Evolutionary conservation across 2,113 vertebrate genomes (phyloP), one percentile per base, ranked within the genome.

Genomic region (Copsychus sechellarum): DNA sequence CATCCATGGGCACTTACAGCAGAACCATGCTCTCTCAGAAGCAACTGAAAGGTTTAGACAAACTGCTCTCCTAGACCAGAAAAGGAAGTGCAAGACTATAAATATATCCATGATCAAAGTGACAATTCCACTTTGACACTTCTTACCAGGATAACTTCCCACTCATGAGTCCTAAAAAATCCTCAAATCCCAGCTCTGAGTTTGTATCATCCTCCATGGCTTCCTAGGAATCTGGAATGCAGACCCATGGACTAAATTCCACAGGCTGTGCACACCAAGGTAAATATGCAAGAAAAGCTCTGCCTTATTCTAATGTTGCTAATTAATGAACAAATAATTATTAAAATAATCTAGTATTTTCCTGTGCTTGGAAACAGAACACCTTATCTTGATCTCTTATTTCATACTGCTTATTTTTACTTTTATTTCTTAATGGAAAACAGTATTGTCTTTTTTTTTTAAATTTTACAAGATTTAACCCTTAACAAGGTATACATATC

Each of bases 141-240:
- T 86, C 90, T 96, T 92, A 92, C 86, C 88, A 77, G 76, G 67
- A 7, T 36, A 88, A 64, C 60, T 85, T 92, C 89, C 86, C 73
- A 95, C 81, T 87, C 70, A 84, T 71, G 74, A 76, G 34, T 48
- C 65, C 90, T 94, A 90, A 93, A 83, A 95, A 88, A 70, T 83
- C 76, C 71, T 76, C 88, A 86, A n/a, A 69, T 65, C 62, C 42
- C 71, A 91, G 50, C 33, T 92, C 26, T 19, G 21, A 65, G 66
- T 70, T 85, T 76, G 38, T 31, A 47, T 70, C 81, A 73, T 79
- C 81, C 67, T 94, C 78, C 91, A 43, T 5, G 66, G n/a, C 42
- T 87, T 80, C 81, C 78, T 50, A 91, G 66, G 69, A 93, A 54
- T 43, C 78, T 58, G 81, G 73, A 72, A 85, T 25, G 66, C 54